These are phyloP conservation scores for Pediacus dermestoides DNA, from an alignment of 2,888 invertebrate species.

Conservation along the genomic window DNA sequence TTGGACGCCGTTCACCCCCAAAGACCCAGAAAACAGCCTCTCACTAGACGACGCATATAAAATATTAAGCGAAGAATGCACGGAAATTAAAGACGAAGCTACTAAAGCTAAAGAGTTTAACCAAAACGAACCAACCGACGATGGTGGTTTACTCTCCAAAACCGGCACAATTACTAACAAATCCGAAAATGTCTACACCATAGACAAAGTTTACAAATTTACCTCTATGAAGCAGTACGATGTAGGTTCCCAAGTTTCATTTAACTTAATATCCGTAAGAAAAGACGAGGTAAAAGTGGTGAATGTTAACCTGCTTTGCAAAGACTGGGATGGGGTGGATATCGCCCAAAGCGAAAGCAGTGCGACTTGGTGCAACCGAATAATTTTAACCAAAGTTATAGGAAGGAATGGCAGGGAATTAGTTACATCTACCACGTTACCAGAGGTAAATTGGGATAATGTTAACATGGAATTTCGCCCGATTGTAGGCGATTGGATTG, in stretches of 20 bases:
- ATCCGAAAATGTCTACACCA: constrained; percentile 52
- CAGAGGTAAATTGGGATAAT: constrained; percentile 61
- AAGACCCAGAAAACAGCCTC: not conserved
- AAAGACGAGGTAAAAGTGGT: constrained; percentile 48
- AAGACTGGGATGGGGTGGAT: constrained; percentile 31
- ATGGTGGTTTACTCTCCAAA: constrained; percentile 22
- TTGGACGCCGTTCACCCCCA: not conserved
- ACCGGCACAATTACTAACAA: constrained; percentile 61
- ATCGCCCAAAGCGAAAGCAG: constrained; percentile 51
- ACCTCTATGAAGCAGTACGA: constrained; percentile 42
- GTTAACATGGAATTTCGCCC: constrained; percentile 64
- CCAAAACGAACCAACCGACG: not conserved
- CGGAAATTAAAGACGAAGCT: not conserved
- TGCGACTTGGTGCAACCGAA: constrained; percentile 35
- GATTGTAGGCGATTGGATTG: constrained; percentile 66
- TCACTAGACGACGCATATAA: not conserved
- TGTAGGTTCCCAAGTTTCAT: constrained; percentile 58
- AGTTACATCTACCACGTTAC: constrained; percentile 54
- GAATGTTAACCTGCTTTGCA: constrained; percentile 38
- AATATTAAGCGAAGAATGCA: not conserved
- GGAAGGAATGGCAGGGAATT: constrained; percentile 45
- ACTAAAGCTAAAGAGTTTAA: not conserved
- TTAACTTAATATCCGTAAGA: constrained; percentile 31
- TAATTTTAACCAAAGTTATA: constrained; percentile 48
- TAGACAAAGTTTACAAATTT: constrained; percentile 60